Conservation (phyloP, 2,888 invertebrate species). For the Apamea sordens region DNA sequence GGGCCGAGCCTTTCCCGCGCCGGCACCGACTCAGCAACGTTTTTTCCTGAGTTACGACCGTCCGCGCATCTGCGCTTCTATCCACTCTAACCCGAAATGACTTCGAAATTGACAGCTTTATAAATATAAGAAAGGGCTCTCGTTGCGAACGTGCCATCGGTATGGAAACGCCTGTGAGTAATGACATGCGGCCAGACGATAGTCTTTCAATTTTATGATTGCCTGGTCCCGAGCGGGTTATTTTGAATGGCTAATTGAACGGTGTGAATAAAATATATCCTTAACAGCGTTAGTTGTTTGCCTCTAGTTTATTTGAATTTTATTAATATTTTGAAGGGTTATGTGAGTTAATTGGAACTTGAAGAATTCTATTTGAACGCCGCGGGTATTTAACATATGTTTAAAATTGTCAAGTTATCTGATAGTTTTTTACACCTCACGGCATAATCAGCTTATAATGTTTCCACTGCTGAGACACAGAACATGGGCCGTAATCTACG, state of each 20-base stretch:
- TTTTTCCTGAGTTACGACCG: slow-evolving; percentile 82
- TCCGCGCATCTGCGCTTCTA: slow-evolving; percentile 81
- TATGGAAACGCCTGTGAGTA: slow-evolving; percentile 77
- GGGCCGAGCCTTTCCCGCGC: slow-evolving; percentile 81
- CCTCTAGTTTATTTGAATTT: slow-evolving; percentile 50
- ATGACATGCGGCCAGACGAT: slow-evolving; percentile 58
- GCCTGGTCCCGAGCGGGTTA: slow-evolving; percentile 54
- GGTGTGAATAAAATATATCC: slow-evolving; percentile 55
- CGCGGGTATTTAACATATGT: not conserved
- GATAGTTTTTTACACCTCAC: not conserved
- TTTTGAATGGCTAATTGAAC: slow-evolving; percentile 63
- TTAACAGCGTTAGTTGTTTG: slow-evolving; percentile 42
- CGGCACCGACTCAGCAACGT: slow-evolving; percentile 68
- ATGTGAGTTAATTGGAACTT: slow-evolving; percentile 5
- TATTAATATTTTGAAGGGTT: slow-evolving; percentile 41
- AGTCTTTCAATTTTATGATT: slow-evolving; percentile 72
- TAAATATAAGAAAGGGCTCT: slow-evolving; percentile 79
- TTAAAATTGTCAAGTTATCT: not conserved
- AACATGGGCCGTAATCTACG: not conserved
- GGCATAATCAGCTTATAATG: no score
- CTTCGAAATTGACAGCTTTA: slow-evolving; percentile 86
- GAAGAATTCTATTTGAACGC: not conserved
- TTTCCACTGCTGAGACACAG: not conserved
- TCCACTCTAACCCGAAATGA: slow-evolving; percentile 81
- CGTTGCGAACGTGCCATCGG: slow-evolving; percentile 71